A percentile compares a stretch with the other conserved stretches of the same genome.
phyloP scores from a whole-genome alignment of 2,797 vertebrate species.

The Xyrichtys novacula region DNA sequence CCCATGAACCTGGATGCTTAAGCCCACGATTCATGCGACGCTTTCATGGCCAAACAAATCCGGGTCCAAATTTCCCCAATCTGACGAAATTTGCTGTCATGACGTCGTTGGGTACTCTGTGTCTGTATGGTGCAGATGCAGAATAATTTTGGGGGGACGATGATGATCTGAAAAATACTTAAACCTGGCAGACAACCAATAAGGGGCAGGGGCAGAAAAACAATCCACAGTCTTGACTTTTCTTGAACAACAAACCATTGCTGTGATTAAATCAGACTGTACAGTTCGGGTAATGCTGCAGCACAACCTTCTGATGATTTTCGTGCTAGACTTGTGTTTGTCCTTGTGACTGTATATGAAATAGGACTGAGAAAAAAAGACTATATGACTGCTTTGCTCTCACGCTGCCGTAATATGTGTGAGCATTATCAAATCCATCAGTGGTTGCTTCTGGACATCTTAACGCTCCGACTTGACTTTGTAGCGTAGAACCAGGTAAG shows the following conservation, averaged over 20 bases:
- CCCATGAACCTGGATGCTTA: constrained; percentile 25
- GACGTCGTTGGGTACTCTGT: constrained; percentile 52
- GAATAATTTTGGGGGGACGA: constrained; percentile 48
- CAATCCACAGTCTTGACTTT: constrained; percentile 22
- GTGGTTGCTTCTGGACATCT: constrained; percentile 24
- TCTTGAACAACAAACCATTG: constrained; percentile 37
- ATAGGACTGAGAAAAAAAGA: constrained; percentile 43
- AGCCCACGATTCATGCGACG: constrained; percentile 22
- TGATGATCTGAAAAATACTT: constrained; percentile 45
- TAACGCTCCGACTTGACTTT: constrained; percentile 97
- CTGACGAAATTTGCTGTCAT: constrained; percentile 74
- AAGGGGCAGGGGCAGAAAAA: constrained; percentile 17
- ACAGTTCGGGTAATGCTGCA: constrained; percentile 53
- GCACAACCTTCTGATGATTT: constrained; percentile 46
- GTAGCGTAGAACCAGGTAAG: constrained; percentile 96
- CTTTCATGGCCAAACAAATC: constrained; percentile 29
- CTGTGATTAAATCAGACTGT: constrained; percentile 45
- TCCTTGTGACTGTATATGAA: constrained; percentile 46
- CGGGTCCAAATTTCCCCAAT: constrained; percentile 49
- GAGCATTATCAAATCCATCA: constrained; percentile 28
- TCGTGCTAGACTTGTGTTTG: constrained; percentile 38
- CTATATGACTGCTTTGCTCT: constrained; percentile 57
- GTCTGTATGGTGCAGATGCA: constrained; percentile 54
- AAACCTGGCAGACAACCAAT: constrained; percentile 26
- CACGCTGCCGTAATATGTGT: constrained; percentile 48